A percentile compares a stretch with the other conserved stretches of the same genome.
These are phyloP conservation scores for Pangasius djambal DNA, from an alignment of 2,797 vertebrate genomes.

Conservation along the genomic window DNA sequence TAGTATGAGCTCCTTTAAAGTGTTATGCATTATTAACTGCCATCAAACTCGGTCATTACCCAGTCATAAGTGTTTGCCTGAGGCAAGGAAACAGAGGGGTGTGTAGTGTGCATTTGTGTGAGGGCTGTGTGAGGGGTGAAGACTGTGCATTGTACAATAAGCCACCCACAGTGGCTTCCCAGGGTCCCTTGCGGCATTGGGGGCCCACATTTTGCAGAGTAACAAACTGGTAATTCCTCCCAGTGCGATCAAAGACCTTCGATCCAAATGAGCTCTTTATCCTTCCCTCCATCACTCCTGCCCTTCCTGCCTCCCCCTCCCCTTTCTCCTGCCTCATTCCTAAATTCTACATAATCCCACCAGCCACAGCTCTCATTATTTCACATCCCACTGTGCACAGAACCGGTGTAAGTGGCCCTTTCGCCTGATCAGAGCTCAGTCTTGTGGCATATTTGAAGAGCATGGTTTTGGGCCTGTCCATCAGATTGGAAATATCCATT, in stretches of 20 bases:
- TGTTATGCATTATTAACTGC: slow-evolving; percentile 25
- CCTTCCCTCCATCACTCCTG: slow-evolving; percentile 43
- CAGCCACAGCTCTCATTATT: slow-evolving; percentile 65
- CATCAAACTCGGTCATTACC: slow-evolving; percentile 12
- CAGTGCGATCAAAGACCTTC: slow-evolving; percentile 72
- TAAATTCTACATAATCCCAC: slow-evolving; percentile 60
- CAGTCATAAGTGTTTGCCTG: slow-evolving; percentile 23
- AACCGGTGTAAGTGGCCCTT: not conserved
- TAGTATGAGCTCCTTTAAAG: slow-evolving; percentile 29
- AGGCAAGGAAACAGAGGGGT: slow-evolving; percentile 24
- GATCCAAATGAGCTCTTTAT: slow-evolving; percentile 52
- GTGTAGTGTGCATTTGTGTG: slow-evolving; percentile 22
- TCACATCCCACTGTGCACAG: slow-evolving; percentile 38
- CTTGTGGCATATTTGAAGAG: slow-evolving; percentile 6
- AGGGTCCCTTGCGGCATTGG: slow-evolving; percentile 56
- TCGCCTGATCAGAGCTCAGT: slow-evolving; percentile 7
- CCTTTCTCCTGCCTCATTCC: slow-evolving; percentile 45
- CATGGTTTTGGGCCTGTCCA: not conserved
- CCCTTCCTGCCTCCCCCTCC: slow-evolving; percentile 37
- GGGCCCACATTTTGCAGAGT: slow-evolving; percentile 60
- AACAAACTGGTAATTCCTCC: slow-evolving; percentile 71
- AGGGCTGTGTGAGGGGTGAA: slow-evolving; percentile 32
- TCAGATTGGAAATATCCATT: slow-evolving; percentile 4
- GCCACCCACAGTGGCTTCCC: slow-evolving; percentile 59
- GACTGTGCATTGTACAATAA: slow-evolving; percentile 54